Evolutionary conservation across 2,888 invertebrate genomes (phyloP), one percentile per base, ranked within the genome.

Genomic region (Chymomyza amoena): DNA sequence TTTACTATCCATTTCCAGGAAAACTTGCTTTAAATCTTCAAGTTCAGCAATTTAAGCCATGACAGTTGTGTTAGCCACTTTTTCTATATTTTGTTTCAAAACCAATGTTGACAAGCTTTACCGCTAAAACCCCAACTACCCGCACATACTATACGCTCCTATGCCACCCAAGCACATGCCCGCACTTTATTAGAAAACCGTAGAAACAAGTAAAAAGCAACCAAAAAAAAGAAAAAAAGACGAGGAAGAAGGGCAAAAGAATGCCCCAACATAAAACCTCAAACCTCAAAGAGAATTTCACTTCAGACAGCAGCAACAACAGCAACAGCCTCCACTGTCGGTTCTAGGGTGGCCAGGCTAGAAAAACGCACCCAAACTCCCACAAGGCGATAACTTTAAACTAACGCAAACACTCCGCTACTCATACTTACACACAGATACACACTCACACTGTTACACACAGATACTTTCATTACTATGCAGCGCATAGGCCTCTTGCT

Each of bases 121-220:
- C 39, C 39, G 39, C 39, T 10, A 45, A 45, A 45, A 45, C 39
- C 13, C 39, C 39, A 45, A 45, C 39, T 45, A 45, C 39, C 39
- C 39, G 39, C 4, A 13, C 39, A 45, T 45, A 45, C 39, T 45
- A 45, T 45, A 13, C 39, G 13, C 39, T n/a, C n/a, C n/a, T 45
- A 45, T 32, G 32, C 13, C 39, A 13, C 39, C 39, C 39, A 45
- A 45, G 39, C 75, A 73, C 72, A 73, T 70, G 64, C 77, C 79
- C 72, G 71, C 87, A 86, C 79, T 86, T 82, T 77, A 84, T 84
- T 77, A 79, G 74, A 51, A 79, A 73, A 70, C 66, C 69, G 60
- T 78, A 69, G 68, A 20, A 18, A 25, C 67, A 75, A 70, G 64
- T 28, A 54, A 18, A 54, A 54, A 54, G 20, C 20, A 18, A 54